Percentiles rank a stretch among this genome's conserved stretches.
Evolutionary conservation across 2,888 invertebrate species (phyloP).

Genomic region (Drosophila imparisetae): DNA sequence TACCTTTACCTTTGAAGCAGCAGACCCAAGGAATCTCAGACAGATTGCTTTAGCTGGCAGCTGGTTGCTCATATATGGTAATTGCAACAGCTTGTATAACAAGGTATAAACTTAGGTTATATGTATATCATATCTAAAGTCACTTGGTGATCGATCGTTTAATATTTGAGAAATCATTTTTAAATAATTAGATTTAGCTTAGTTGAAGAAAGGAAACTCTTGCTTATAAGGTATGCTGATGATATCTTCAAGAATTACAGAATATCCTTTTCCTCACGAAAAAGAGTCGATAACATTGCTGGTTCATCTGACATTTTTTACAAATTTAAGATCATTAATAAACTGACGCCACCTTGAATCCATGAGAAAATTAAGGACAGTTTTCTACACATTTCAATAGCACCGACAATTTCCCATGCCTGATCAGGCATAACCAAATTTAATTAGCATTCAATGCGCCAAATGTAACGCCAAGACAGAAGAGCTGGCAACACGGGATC

Average conservation of each 20-base stretch:
- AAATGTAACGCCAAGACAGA: conserved; percentile 34
- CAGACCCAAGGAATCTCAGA: conserved; percentile 28
- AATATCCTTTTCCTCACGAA: background rate
- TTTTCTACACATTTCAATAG: conserved; percentile 14
- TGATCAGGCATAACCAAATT: conserved; percentile 62
- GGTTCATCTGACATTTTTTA: background rate
- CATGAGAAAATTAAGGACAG: conserved; percentile 20
- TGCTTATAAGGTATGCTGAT: background rate
- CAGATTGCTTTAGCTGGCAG: conserved; percentile 23
- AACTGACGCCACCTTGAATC: background rate
- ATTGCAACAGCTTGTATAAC: conserved; percentile 14
- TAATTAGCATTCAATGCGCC: conserved; percentile 44
- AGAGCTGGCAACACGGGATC: conserved; percentile 34
- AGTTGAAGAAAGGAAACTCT: background rate
- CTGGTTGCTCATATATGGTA: conserved; percentile 17
- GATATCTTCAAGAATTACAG: background rate
- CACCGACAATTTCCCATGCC: conserved; percentile 64
- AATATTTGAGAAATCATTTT: background rate
- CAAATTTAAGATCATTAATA: conserved; percentile 14
- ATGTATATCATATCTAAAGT: background rate
- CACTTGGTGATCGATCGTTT: background rate
- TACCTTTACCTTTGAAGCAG: conserved; percentile 20
- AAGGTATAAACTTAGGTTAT: background rate
- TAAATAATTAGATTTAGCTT: background rate
- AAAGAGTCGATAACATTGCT: background rate